Percentiles rank a stretch among this genome's conserved stretches.
Conservation (phyloP, 2,113 vertebrate species). For the Cynocephalus volans region DNA sequence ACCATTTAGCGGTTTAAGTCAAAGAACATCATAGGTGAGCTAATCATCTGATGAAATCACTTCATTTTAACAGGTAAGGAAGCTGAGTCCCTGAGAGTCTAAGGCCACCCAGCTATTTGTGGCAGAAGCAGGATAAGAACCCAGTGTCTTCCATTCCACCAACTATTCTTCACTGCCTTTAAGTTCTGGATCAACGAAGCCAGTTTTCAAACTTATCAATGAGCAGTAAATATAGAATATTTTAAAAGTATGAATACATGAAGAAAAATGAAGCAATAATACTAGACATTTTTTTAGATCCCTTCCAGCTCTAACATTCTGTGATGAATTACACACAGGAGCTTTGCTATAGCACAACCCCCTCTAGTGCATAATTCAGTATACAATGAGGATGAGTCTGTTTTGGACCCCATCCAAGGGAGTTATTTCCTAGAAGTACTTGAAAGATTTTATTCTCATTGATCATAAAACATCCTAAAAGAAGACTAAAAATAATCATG, state of each 20-base stretch:
- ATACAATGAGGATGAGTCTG: slow-evolving; percentile 74
- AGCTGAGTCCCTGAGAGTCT: background rate
- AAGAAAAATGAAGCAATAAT: slow-evolving; percentile 42
- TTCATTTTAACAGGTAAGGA: slow-evolving; percentile 16
- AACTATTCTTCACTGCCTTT: background rate
- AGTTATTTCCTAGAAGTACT: slow-evolving; percentile 82
- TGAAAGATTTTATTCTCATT: slow-evolving; percentile 71
- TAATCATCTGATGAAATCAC: slow-evolving; percentile 7
- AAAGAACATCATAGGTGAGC: background rate
- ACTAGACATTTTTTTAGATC: slow-evolving; percentile 24
- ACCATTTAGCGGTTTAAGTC: background rate
- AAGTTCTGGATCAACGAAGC: slow-evolving; percentile 25
- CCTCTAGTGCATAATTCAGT: slow-evolving; percentile 78
- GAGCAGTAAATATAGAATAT: slow-evolving; percentile 26
- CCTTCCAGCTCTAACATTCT: slow-evolving; percentile 44
- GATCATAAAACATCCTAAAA: slow-evolving; percentile 67
- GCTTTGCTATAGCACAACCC: slow-evolving; percentile 70
- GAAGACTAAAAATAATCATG: slow-evolving; percentile 67
- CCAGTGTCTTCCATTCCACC: background rate
- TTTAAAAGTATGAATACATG: slow-evolving; percentile 8
- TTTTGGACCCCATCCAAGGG: slow-evolving; percentile 75
- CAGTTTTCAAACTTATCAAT: background rate
- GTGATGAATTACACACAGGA: slow-evolving; percentile 63
- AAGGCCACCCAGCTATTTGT: background rate
- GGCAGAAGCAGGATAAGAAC: background rate